These are phyloP conservation scores for Scomber japonicus DNA, from an alignment of 2,113 vertebrate species.

Conservation along the genomic window DNA sequence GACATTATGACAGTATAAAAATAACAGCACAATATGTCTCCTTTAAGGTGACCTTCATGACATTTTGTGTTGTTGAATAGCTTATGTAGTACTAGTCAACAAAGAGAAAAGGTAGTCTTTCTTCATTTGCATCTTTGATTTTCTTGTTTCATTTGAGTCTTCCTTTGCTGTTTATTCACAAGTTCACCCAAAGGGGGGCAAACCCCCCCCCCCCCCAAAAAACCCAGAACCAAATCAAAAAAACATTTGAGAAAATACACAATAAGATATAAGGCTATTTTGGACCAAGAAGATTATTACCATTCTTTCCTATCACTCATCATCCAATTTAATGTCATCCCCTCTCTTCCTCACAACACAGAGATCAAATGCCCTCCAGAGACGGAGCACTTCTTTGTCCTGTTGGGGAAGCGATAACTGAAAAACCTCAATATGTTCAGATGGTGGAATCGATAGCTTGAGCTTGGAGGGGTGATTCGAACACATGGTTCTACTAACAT, in stretches of 20 bases:
- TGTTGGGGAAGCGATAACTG: constrained; percentile 52
- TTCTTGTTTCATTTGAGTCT: neutral
- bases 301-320: constrained; percentile 4
- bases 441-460: constrained; percentile 53
- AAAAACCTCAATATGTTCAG: constrained; percentile 53
- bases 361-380: constrained; percentile 38
- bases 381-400: constrained; percentile 33
- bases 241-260: neutral
- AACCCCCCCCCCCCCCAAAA: no score
- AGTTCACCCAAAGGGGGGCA: neutral
- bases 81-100: neutral
- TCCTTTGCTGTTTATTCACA: neutral
- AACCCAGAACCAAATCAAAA: neutral
- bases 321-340: constrained; percentile 25
- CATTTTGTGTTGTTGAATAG: neutral
- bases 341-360: constrained; percentile 24
- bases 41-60: neutral
- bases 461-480: constrained; percentile 45
- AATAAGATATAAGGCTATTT: constrained; percentile 3
- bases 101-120: neutral
- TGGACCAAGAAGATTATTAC: constrained; percentile 16
- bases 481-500: constrained; percentile 70
- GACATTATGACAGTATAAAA: no score
- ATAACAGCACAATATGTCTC: no score
- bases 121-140: neutral